Evolutionary conservation across 2,113 vertebrate species (phyloP), one percentile per base, ranked within the genome.

Genomic region (Zosterops lateralis): DNA sequence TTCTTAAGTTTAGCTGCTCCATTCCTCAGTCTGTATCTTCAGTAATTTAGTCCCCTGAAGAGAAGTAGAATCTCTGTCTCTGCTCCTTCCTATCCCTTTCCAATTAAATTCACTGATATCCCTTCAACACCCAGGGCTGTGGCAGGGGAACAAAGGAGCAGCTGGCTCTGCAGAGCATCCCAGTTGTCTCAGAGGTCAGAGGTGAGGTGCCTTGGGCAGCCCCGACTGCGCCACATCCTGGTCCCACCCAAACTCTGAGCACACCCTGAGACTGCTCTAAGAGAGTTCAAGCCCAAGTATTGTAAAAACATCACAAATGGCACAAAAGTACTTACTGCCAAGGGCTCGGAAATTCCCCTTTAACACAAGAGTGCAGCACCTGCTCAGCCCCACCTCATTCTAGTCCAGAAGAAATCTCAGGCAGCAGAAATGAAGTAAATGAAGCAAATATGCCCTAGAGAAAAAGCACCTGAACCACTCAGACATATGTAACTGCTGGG

Each of bases 151-250:
- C 54, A 87, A 87, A 84, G 53, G 71, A 82, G 58, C 40, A 56
- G 74, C 62, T 67, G 81, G 28, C 50, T 62, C 65, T 4, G 7
- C 70, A 65, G 70, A 89, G 67, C 42, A 85, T 44, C 71, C 66
- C 9, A 7, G 56, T 19, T 64, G 77, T 57, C 67, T 75, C 70
- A 42, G 58, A 79, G 76, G 86, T 90, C 92, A 90, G 57, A 84
- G 87, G 32, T 62, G 65, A 76, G 66, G 62, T 61, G 68, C 34
- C n/a, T 5, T 8, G 34, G 65, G 70, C 74, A 82, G 61, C 45
- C 22, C 21, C 13, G 60, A 68, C 79, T 73, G 88, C 17, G 14
- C n/a, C 78, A 92, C 60, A 93, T 92, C 84, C 89, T 95, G 96
- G 57, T 73, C 84, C 89, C 92, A 70, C 68, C 88, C 83, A 77